Conservation (phyloP, 2,888 invertebrate genomes). For the Nycteola revayana region DNA sequence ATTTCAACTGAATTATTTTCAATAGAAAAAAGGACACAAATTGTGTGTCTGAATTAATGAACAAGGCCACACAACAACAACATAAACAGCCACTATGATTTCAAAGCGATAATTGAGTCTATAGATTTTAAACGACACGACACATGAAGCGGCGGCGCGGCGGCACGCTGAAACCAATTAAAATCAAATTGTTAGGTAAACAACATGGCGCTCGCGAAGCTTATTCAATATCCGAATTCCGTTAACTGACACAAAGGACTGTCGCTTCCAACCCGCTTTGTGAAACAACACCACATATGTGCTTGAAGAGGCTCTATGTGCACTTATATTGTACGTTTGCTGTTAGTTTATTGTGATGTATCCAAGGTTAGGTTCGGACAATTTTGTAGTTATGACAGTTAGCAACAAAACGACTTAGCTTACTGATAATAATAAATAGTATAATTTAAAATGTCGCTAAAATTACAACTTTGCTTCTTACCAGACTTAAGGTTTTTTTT, state of each 20-base stretch:
- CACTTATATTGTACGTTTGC: too few species aligned
- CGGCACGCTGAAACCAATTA: slow-evolving; percentile 59
- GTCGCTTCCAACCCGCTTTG: slow-evolving; percentile 60
- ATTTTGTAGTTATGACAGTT: too few species aligned
- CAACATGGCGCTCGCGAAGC: slow-evolving; percentile 49
- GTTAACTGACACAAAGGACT: slow-evolving; percentile 69
- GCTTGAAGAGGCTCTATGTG: slow-evolving; percentile 16
- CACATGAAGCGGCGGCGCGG: too few species aligned
- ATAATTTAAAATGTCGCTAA: too few species aligned
- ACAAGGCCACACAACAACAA: slow-evolving; percentile 18
- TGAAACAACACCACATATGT: slow-evolving; percentile 39
- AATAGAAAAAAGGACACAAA: too few species aligned
- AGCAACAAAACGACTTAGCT: too few species aligned
- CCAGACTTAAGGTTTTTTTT: too few species aligned
- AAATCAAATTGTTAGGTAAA: slow-evolving; percentile 68
- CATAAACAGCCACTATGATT: slow-evolving; percentile 23
- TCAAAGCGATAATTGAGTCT: slow-evolving; percentile 17
- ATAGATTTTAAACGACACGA: slow-evolving; percentile 14
- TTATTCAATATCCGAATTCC: slow-evolving; percentile 74
- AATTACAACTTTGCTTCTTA: too few species aligned
- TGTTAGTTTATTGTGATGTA: too few species aligned
- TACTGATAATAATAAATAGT: too few species aligned
- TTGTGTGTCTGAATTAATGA: slow-evolving; percentile 15
- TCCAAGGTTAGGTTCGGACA: too few species aligned
- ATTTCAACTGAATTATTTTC: too few species aligned